Base-by-base conservation (phyloP, 2,888 invertebrate species). In the Andrena marginata region DNA sequence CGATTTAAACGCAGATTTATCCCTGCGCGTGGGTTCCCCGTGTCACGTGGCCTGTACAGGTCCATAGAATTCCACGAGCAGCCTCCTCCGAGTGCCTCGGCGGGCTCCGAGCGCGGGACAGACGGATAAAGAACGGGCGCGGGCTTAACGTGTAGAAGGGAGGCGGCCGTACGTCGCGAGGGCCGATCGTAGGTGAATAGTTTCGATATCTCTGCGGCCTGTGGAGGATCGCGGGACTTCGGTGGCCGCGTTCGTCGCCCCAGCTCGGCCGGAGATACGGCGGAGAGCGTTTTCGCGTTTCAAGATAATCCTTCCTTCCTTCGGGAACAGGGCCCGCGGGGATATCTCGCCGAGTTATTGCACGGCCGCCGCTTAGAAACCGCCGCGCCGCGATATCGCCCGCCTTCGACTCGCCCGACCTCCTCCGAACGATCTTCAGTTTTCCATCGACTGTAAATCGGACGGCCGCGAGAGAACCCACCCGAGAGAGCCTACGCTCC, bases 271-370 rank as follows among this genome's bases (percentile, higher is more conserved):
- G 85, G 88, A 91, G 93, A 93, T 93, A 93, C 90, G 91, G 89
- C 89, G 88, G 86, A 94, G 92, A 94, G 94, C 93, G 89, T 94
- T 94, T 93, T 93, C 94, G 89, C 93, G 94, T 94, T 93, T 89
- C 87, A 85, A 92, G 94, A 94, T 94, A 94, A 93, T 91, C 89
- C 80, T 80, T 80, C 88, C 80, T 72, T 70, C 67, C 67, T 72
- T 76, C 80, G 71, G 67, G 76, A 70, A 78, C 80, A 60, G 77
- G 77, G 74, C 78, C 80, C 67, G 20, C 77, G 74, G 84, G 59
- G 82, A 82, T 87, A 87, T 82, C 79, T 84, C 51, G 64, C 49
- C 75, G 81, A 88, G 85, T 88, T 88, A 88, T 88, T 88, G 86
- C 85, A 74, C 80, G 79, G 29, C 73, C 73, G 68, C 63, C 63